Evolutionary conservation across 2,797 vertebrate genomes (phyloP).

Genomic region (Pygocentrus nattereri): DNA sequence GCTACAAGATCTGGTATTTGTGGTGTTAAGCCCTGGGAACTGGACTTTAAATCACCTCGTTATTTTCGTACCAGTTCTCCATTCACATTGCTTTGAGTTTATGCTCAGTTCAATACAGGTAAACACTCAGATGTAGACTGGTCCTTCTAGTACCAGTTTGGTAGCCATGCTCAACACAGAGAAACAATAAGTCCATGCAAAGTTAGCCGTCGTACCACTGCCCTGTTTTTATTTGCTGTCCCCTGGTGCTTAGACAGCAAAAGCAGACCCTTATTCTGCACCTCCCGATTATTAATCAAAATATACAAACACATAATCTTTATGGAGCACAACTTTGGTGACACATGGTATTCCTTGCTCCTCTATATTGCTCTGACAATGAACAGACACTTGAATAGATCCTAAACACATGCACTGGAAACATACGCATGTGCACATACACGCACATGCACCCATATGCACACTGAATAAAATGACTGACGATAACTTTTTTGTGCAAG

Average conservation of each 20-base stretch:
- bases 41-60: neutral
- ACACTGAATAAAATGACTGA: slow-evolving; percentile 29
- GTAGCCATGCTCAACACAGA: slow-evolving; percentile 41
- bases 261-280: neutral
- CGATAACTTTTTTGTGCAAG: slow-evolving; percentile 21
- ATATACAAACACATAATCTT: slow-evolving; percentile 27
- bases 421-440: slow-evolving; percentile 56
- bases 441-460: slow-evolving; percentile 36
- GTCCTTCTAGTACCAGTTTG: neutral
- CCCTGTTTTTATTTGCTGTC: neutral
- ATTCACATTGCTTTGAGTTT: neutral
- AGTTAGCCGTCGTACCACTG: neutral
- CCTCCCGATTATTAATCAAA: neutral
- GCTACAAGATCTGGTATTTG: slow-evolving; percentile 8
- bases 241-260: no score
- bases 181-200: slow-evolving; percentile 37
- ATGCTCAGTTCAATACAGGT: neutral
- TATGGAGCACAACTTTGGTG: slow-evolving; percentile 72
- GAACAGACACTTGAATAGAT: slow-evolving; percentile 25
- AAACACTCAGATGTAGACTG: neutral
- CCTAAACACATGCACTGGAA: slow-evolving; percentile 47
- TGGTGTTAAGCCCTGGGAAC: neutral
- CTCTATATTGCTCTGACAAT: slow-evolving; percentile 76
- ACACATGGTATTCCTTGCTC: slow-evolving; percentile 67
- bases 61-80: no score